Percentiles rank a stretch among this genome's conserved stretches.
phyloP scores from a whole-genome alignment of 2,888 invertebrate species.

The Caenorhabditis zanzibari region DNA sequence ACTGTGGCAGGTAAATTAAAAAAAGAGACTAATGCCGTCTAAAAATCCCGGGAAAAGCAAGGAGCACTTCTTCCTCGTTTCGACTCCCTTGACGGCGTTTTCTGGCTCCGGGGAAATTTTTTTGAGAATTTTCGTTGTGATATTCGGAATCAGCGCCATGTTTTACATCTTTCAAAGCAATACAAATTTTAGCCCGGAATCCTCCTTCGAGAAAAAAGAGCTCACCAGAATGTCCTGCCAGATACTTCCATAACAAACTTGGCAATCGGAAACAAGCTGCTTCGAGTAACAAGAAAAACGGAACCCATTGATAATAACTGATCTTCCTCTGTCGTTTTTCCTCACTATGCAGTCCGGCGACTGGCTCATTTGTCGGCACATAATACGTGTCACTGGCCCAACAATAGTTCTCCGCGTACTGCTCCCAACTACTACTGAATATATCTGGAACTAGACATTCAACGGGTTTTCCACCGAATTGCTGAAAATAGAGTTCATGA shows the following conservation, averaged over 20 bases:
- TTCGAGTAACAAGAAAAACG: slow-evolving; percentile 82
- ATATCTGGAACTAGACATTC: slow-evolving; percentile 82
- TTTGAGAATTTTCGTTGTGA: too few species aligned
- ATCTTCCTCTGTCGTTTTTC: slow-evolving; percentile 76
- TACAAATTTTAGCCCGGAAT: too few species aligned
- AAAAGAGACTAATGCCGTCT: too few species aligned
- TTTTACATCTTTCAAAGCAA: too few species aligned
- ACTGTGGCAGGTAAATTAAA: too few species aligned
- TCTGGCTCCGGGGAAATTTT: not conserved
- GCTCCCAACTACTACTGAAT: slow-evolving; percentile 81
- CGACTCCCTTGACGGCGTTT: too few species aligned
- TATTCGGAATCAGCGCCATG: too few species aligned
- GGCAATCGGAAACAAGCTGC: slow-evolving; percentile 83
- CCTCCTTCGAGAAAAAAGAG: not conserved
- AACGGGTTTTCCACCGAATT: slow-evolving; percentile 82
- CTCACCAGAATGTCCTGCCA: slow-evolving; percentile 82
- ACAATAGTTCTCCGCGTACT: slow-evolving; percentile 83
- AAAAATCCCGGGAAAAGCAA: too few species aligned
- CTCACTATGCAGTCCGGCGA: slow-evolving; percentile 74
- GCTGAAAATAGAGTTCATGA: slow-evolving; percentile 73
- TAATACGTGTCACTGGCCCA: slow-evolving; percentile 82
- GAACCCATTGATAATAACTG: slow-evolving; percentile 82
- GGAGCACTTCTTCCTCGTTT: too few species aligned
- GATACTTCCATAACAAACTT: slow-evolving; percentile 81
- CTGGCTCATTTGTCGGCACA: slow-evolving; percentile 77